Conservation (phyloP, 2,888 invertebrate species). For the Cryptocheilus praepositus region DNA sequence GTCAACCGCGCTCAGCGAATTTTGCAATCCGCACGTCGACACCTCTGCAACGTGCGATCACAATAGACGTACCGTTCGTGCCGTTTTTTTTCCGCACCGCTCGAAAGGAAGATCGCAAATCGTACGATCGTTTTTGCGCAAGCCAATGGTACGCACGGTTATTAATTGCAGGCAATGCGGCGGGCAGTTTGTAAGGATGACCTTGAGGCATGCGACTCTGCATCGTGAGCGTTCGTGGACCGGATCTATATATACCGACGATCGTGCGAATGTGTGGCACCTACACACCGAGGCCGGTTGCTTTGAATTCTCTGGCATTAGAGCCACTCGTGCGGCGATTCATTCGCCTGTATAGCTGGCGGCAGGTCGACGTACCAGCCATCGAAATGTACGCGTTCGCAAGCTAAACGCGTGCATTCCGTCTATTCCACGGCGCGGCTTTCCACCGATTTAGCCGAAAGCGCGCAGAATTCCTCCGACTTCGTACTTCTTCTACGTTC, state of each 20-base stretch:
- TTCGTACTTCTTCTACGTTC: too few relatives aligned
- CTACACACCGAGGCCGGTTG: constrained; percentile 26
- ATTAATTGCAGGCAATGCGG: constrained; percentile 1
- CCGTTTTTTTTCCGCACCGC: too few relatives aligned
- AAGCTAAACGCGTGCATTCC: not conserved
- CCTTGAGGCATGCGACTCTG: constrained; percentile 52
- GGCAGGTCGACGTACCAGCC: constrained; percentile 25
- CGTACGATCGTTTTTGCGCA: not conserved
- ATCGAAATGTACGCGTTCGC: not conserved
- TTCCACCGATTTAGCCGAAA: too few relatives aligned
- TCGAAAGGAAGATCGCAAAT: not conserved
- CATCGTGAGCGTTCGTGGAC: constrained; percentile 36
- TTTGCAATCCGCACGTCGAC: constrained; percentile 1
- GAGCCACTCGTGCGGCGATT: constrained; percentile 20
- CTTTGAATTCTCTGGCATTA: constrained; percentile 47
- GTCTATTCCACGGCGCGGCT: not conserved
- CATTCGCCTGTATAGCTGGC: constrained; percentile 6
- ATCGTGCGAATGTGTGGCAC: constrained; percentile 4
- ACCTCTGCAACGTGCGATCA: not conserved
- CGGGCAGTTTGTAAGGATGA: constrained; percentile 57
- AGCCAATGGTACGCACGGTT: not conserved
- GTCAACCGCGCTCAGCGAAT: not conserved
- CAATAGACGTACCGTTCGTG: too few relatives aligned
- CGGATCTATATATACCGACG: constrained; percentile 6
- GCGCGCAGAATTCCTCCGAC: too few relatives aligned